phyloP scores from a whole-genome alignment of 2,888 invertebrate species.

The Brenthis hecate region DNA sequence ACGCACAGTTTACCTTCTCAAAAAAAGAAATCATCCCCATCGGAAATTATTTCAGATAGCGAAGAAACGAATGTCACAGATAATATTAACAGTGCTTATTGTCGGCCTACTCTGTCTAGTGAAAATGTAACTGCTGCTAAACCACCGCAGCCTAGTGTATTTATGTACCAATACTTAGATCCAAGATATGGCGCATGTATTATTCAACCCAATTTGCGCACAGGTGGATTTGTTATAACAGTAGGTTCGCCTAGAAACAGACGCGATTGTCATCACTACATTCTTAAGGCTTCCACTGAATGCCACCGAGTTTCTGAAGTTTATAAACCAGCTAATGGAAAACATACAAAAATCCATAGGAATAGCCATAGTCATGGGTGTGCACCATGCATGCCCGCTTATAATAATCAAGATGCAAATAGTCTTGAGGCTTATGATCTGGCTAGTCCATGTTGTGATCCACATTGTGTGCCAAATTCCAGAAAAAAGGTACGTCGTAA shows the following conservation, averaged over 20 bases:
- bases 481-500: slow-evolving; percentile 77
- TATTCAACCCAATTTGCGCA: slow-evolving; percentile 84
- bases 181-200: slow-evolving; percentile 87
- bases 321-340: slow-evolving; percentile 59
- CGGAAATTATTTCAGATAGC: slow-evolving; percentile 68
- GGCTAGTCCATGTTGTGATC: slow-evolving; percentile 93
- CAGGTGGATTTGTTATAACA: slow-evolving; percentile 88
- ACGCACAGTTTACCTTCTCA: slow-evolving; percentile 93
- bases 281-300: slow-evolving; percentile 79
- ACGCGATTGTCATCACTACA: slow-evolving; percentile 86
- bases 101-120: slow-evolving; percentile 90
- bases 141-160: slow-evolving; percentile 71
- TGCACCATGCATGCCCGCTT: slow-evolving; percentile 86
- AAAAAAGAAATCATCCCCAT: slow-evolving; percentile 87
- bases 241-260: slow-evolving; percentile 86
- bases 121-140: slow-evolving; percentile 86
- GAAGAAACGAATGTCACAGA: slow-evolving; percentile 73
- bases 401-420: slow-evolving; percentile 86
- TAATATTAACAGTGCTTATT: slow-evolving; percentile 83
- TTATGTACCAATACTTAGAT: slow-evolving; percentile 87
- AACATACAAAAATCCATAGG: slow-evolving; percentile 64
- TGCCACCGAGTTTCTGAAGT: slow-evolving; percentile 64
- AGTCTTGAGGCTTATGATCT: slow-evolving; percentile 93
- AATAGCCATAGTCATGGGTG: slow-evolving; percentile 83
- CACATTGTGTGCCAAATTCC: slow-evolving; percentile 90